These are phyloP conservation scores for Phrynocephalus versicolor DNA, from an alignment of 2,113 vertebrate species.

Conservation along the genomic window DNA sequence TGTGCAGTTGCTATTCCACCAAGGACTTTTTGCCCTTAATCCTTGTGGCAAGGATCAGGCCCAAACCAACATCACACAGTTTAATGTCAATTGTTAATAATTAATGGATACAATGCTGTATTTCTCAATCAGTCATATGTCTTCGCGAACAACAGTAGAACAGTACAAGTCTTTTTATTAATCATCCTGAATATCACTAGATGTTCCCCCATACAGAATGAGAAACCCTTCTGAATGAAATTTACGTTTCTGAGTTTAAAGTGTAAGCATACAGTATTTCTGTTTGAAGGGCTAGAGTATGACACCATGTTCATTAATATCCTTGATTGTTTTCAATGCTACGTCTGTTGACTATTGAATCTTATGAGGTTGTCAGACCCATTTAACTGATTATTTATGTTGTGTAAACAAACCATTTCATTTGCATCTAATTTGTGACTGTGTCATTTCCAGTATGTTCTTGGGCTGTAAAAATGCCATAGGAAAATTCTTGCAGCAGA, in stretches of 20 bases:
- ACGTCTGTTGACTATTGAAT: constrained; percentile 39
- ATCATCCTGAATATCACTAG: background rate
- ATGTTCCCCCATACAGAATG: background rate
- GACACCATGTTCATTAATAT: constrained; percentile 15
- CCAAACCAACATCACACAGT: background rate
- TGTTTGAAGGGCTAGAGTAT: constrained; percentile 27
- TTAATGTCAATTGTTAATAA: background rate
- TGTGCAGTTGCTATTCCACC: too few relatives aligned
- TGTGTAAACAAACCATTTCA: constrained; percentile 38
- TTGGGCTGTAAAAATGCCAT: constrained; percentile 26
- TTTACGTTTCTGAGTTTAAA: constrained; percentile 12
- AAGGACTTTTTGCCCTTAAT: too few relatives aligned
- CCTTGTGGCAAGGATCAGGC: background rate
- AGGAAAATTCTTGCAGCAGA: constrained; percentile 6
- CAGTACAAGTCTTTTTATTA: background rate
- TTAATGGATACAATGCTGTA: background rate
- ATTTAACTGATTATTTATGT: constrained; percentile 48
- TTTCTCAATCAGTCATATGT: background rate
- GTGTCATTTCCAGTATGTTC: constrained; percentile 41
- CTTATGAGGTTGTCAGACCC: background rate
- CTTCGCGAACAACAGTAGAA: background rate
- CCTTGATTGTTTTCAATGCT: constrained; percentile 30
- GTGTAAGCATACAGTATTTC: constrained; percentile 46
- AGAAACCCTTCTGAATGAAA: background rate
- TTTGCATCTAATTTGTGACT: constrained; percentile 40